Evolutionary conservation across 2,888 invertebrate genomes (phyloP).

Genomic region (Latrodectus elegans): DNA sequence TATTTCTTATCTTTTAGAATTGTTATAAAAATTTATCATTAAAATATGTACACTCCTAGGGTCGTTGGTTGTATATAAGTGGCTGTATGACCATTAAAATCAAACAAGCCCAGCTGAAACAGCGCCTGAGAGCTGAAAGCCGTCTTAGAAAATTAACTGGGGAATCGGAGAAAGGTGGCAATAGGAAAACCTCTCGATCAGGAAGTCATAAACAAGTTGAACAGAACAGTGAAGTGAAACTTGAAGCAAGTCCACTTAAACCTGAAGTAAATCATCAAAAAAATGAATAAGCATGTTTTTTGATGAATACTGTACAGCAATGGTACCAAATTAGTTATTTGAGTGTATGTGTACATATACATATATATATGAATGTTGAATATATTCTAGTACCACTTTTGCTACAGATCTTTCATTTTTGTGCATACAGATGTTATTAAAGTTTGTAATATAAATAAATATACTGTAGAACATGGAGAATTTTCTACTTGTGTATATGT

Average conservation of each 20-base stretch:
- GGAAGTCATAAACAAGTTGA: background rate
- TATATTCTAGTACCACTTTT: background rate
- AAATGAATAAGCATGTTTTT: constrained; percentile 3
- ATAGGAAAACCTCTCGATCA: background rate
- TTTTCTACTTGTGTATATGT: too few relatives aligned
- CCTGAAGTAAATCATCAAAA: constrained; percentile 18
- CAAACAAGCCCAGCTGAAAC: constrained; percentile 82
- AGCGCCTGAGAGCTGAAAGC: constrained; percentile 69
- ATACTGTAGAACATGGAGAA: too few relatives aligned
- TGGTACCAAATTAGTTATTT: too few relatives aligned
- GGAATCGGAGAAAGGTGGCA: constrained; percentile 14
- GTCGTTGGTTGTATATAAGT: constrained; percentile 91
- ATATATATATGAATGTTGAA: background rate
- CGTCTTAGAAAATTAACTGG: constrained; percentile 43
- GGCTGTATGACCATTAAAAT: constrained; percentile 90
- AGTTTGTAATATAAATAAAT: too few relatives aligned
- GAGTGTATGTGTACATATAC: background rate
- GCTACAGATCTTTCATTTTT: background rate
- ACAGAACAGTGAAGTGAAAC: background rate
- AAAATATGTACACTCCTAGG: constrained; percentile 78
- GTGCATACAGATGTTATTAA: background rate
- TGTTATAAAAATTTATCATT: background rate
- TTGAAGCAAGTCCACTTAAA: background rate
- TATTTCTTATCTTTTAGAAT: background rate
- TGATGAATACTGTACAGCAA: background rate